Conservation (phyloP, 2,797 vertebrate species). For the Pyrrhura leucotis region DNA sequence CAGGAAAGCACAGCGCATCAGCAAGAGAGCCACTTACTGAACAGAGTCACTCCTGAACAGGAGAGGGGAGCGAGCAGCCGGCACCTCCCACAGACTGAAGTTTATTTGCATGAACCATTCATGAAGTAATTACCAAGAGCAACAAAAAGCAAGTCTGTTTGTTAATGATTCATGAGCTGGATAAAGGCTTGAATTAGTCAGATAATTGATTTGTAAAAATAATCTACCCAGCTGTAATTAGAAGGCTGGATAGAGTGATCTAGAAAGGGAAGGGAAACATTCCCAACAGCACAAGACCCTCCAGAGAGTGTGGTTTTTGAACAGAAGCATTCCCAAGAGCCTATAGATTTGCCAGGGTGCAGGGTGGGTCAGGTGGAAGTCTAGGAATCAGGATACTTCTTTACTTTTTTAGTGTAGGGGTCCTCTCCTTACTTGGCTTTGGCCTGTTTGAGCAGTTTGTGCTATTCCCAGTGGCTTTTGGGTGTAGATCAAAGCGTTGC, state of each 20-base stretch:
- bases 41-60: neutral
- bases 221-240: constrained; percentile 63
- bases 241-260: constrained; percentile 26
- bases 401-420: neutral
- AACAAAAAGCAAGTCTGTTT: constrained; percentile 63
- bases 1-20: neutral
- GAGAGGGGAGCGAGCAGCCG: constrained; percentile 11
- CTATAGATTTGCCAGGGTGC: neutral
- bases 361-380: neutral
- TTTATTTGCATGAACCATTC: constrained; percentile 66
- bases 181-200: constrained; percentile 59
- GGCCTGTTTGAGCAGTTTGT: constrained; percentile 48
- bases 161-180: constrained; percentile 61
- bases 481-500: constrained; percentile 67
- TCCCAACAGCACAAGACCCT: neutral
- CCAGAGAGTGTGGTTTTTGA: neutral
- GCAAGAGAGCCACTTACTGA: neutral
- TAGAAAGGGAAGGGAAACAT: constrained; percentile 2
- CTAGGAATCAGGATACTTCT: neutral
- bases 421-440: constrained; percentile 39
- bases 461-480: constrained; percentile 62
- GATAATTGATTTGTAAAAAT: constrained; percentile 68
- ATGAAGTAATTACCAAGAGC: constrained; percentile 65
- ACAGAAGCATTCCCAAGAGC: neutral
- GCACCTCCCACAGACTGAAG: constrained; percentile 25